These are phyloP conservation scores for Dexiosoma caninum DNA, from an alignment of 2,888 invertebrate genomes.

Conservation along the genomic window DNA sequence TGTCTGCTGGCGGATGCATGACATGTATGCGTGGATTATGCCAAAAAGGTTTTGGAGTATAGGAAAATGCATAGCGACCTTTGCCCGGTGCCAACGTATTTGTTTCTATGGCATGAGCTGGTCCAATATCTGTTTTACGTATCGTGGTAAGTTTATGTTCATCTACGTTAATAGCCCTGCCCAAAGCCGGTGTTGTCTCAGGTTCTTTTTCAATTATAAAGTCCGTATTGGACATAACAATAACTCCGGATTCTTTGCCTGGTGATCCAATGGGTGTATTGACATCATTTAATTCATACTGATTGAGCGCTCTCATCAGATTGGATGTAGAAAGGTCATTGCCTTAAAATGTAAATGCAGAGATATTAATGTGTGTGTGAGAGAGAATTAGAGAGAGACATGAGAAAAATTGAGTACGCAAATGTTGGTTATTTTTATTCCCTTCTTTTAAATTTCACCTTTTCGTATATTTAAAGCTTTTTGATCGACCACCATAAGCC, in stretches of 20 bases:
- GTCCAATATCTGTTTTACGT: constrained; percentile 78
- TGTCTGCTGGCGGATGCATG: constrained; percentile 84
- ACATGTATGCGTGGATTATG: constrained; percentile 89
- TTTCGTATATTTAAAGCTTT: constrained; percentile 84
- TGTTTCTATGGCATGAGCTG: constrained; percentile 79
- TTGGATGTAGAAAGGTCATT: constrained; percentile 72
- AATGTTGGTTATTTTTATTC: background rate
- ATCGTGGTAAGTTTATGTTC: constrained; percentile 73
- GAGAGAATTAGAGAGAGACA: background rate
- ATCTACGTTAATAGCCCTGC: constrained; percentile 68
- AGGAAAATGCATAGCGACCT: constrained; percentile 93
- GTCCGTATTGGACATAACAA: constrained; percentile 75
- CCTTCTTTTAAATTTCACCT: constrained; percentile 79
- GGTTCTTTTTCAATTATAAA: constrained; percentile 72
- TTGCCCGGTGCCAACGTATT: constrained; percentile 88
- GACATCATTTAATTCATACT: constrained; percentile 72
- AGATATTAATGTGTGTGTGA: too few relatives aligned
- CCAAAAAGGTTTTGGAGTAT: constrained; percentile 89
- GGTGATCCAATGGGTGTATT: constrained; percentile 72
- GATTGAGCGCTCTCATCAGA: constrained; percentile 72
- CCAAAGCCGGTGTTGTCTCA: constrained; percentile 68
- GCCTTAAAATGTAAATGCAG: constrained; percentile 66
- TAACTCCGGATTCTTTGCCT: constrained; percentile 75
- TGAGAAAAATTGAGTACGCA: too few relatives aligned
- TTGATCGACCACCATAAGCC: constrained; percentile 93